Conservation (phyloP, 1,140 invertebrate genomes). For the Apis dorsata region DNA sequence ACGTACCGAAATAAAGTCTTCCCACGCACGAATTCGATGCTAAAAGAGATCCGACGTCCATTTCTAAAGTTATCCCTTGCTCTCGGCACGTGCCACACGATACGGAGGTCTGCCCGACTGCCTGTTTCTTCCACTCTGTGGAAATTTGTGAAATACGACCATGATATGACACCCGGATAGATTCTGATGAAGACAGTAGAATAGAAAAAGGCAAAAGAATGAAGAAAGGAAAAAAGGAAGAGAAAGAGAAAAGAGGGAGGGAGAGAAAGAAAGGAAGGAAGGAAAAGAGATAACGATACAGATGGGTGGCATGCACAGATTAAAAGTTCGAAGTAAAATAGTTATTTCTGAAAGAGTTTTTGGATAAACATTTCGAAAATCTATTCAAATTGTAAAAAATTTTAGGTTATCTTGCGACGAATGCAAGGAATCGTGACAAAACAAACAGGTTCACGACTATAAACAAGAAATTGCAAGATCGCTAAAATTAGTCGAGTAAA, state of each 20-base stretch:
- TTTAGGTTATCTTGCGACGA: not conserved
- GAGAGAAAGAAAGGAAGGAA: not conserved
- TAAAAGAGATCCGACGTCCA: conserved; percentile 66
- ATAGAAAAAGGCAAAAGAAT: not conserved
- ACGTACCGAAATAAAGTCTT: conserved; percentile 67
- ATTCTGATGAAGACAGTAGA: not conserved
- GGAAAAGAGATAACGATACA: not conserved
- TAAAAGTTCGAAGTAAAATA: conserved; percentile 48
- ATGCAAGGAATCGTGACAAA: not conserved
- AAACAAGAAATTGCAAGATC: conserved; percentile 44
- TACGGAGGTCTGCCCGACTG: conserved; percentile 27
- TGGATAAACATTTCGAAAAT: conserved; percentile 19
- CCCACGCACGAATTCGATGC: conserved; percentile 65
- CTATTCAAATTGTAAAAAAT: not conserved
- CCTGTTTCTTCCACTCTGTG: conserved; percentile 41
- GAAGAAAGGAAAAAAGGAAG: not conserved
- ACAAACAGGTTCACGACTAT: not conserved
- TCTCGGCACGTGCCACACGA: conserved; percentile 57
- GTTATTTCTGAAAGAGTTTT: conserved; percentile 43
- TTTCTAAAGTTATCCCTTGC: conserved; percentile 67
- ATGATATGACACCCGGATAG: conserved; percentile 11
- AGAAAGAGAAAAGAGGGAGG: not conserved
- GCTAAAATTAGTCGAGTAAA: conserved; percentile 44
- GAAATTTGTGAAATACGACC: conserved; percentile 56
- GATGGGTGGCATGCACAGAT: conserved; percentile 22